Evolutionary conservation across 1,140 invertebrate species (phyloP), one percentile per base, ranked within the genome.

Genomic region (Plutomurus gul): DNA sequence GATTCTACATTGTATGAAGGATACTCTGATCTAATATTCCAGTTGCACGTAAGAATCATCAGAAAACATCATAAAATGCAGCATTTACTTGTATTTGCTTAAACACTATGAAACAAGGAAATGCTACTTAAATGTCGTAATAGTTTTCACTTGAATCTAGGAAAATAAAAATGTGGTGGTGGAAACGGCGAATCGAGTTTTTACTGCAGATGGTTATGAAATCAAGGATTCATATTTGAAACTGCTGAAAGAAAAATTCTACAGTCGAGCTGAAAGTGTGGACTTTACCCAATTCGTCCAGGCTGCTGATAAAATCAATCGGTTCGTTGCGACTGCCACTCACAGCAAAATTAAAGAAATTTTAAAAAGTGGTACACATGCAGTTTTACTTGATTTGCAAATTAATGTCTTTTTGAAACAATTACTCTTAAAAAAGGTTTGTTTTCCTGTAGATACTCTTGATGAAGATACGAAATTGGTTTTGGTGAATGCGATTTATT

Each of bases 401-500:
- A 30, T 27, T 8, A 8, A 22, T 8, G n/a, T n/a, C n/a, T n/a
- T n/a, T n/a, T n/a, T n/a, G n/a, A n/a, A 49, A 75, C 11, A 51
- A 11, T 43, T 27, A 18, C 36, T 36, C 13, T 60, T 60, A 4
- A 56, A 33, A 36, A 56, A 11, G 1, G 1, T 10, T 76, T 73
- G 11, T 33, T 65, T 11, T 18, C 3, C 22, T 7, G 47, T n/a
- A 81, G 80, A 40, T 40, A 74, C 77, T 20, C 37, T 84, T 30
- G 74, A 79, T 11, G 27, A 20, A 3, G 33, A 49, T 6, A 85
- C 84, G 16, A 70, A 79, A 4, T 27, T 95, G 84, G 56, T 95
- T 18, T 86, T 95, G n/a, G 87, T 93, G 13, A 96, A 94, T 85
- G 92, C 93, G 0, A 86, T 96, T 27, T 95, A 92, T 86, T 96